phyloP scores from a whole-genome alignment of 2,888 invertebrate genomes.

The Trichogramma evanescens region DNA sequence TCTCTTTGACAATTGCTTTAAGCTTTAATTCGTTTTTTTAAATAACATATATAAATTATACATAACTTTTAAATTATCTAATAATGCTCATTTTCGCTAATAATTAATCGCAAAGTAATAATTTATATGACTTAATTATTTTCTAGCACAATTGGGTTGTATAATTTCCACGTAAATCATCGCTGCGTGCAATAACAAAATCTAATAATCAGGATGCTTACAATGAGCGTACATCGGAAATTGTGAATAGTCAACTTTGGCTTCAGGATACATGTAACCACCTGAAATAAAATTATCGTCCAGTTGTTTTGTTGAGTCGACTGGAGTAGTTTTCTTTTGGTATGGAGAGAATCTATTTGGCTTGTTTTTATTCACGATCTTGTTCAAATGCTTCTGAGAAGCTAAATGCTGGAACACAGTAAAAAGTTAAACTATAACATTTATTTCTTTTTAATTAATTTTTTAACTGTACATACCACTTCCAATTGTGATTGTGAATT shows the following conservation, averaged over 20 bases:
- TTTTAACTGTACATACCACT: conserved; percentile 32
- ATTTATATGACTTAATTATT: no score
- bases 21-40: no score
- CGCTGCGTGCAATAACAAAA: no score
- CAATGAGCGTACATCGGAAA: neutral
- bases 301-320: conserved; percentile 24
- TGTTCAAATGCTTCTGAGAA: conserved; percentile 43
- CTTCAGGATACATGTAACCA: conserved; percentile 24
- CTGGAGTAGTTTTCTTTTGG: conserved; percentile 30
- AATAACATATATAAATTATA: no score
- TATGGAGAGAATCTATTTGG: conserved; percentile 36
- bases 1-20: no score
- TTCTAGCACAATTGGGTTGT: no score
- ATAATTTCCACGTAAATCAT: no score
- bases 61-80: no score
- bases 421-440: neutral
- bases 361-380: conserved; percentile 17
- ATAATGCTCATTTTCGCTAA: no score
- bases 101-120: no score
- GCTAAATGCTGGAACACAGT: conserved; percentile 27
- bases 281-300: conserved; percentile 37
- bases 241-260: neutral
- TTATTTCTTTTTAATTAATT: neutral
- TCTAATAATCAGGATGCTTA: no score
- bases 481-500: conserved; percentile 41